Conservation (phyloP, 2,888 invertebrate species). For the Cantharis nigra region DNA sequence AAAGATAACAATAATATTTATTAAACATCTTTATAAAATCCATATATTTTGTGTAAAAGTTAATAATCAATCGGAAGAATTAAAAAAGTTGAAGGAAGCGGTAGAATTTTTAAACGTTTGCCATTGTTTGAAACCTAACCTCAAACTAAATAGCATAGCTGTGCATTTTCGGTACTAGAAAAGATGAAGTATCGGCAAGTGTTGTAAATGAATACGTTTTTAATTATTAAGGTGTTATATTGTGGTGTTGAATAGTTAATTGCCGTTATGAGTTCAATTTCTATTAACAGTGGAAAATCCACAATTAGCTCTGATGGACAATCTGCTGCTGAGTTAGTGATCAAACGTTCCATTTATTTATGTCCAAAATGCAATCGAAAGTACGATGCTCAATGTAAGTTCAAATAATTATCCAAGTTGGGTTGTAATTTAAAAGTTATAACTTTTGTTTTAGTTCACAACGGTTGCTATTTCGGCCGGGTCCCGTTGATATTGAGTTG, state of each 20-base stretch:
- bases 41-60: too few relatives aligned
- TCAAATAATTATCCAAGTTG: background rate
- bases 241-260: background rate
- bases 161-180: background rate
- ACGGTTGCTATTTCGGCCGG: slow-evolving; percentile 37
- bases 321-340: background rate
- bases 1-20: too few relatives aligned
- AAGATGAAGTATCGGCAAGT: background rate
- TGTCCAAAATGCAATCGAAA: slow-evolving; percentile 34
- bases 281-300: background rate
- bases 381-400: slow-evolving; percentile 35
- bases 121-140: background rate
- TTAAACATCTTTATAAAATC: too few relatives aligned
- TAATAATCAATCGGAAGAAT: too few relatives aligned
- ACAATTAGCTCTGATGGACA: background rate
- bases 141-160: accelerated
- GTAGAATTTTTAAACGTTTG: background rate
- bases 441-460: slow-evolving; percentile 31
- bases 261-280: background rate
- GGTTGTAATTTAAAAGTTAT: background rate
- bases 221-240: background rate
- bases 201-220: background rate
- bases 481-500: slow-evolving; percentile 67
- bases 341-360: slow-evolving; percentile 9
- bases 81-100: background rate